These are phyloP conservation scores for Aricia agestis DNA, from an alignment of 1,140 invertebrate genomes.

Conservation along the genomic window DNA sequence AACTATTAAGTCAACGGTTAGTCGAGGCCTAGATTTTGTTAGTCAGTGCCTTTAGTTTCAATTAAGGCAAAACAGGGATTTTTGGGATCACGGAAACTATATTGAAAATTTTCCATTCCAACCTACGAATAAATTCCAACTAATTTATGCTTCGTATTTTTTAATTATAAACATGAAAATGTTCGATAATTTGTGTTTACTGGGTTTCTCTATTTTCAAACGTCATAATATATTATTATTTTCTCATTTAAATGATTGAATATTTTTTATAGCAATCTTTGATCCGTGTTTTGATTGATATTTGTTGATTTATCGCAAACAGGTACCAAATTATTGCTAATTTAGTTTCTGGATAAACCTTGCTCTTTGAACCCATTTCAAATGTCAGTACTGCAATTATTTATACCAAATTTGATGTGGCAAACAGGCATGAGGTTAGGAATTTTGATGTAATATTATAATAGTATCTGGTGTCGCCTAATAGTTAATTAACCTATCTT, in stretches of 20 bases:
- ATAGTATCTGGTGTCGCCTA: too few relatives aligned
- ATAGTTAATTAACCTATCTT: too few relatives aligned
- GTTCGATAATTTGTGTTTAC: too few relatives aligned
- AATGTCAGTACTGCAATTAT: slow-evolving; percentile 1
- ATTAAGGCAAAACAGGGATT: too few relatives aligned
- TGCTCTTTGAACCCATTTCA: slow-evolving; percentile 9
- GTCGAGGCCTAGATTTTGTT: background rate
- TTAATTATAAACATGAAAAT: too few relatives aligned
- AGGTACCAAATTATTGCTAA: slow-evolving; percentile 7
- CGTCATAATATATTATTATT: background rate
- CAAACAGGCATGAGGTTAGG: background rate
- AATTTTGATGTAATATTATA: background rate
- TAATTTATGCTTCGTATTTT: too few relatives aligned
- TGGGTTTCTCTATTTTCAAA: background rate
- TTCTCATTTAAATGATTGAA: background rate
- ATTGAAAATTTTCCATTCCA: too few relatives aligned
- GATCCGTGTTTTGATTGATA: slow-evolving; percentile 8
- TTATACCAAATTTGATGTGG: slow-evolving; percentile 3
- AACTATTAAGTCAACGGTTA: background rate
- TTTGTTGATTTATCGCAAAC: background rate
- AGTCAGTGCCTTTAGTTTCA: too few relatives aligned
- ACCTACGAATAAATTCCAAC: too few relatives aligned
- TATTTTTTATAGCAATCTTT: background rate
- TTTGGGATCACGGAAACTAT: too few relatives aligned
- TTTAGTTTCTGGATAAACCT: background rate